Conservation (phyloP, 37 sponge, comb jelly and placozoan genomes). For the Amphimedon queenslandica region DNA sequence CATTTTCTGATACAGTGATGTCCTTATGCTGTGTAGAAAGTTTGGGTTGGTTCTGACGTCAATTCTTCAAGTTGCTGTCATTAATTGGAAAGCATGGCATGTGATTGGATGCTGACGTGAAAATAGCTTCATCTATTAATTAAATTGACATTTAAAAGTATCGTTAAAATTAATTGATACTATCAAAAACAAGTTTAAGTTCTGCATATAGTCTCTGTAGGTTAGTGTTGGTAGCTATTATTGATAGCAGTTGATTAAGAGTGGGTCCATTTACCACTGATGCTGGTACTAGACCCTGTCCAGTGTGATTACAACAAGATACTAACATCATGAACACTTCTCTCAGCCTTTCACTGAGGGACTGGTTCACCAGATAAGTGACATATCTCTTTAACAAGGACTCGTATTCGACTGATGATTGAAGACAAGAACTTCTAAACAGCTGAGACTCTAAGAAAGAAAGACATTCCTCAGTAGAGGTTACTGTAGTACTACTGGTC, state of each 20-base stretch:
- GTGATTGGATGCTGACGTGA: too few species aligned
- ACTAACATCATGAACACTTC: constrained; percentile 30
- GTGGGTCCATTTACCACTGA: constrained; percentile 30
- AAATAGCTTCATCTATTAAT: too few species aligned
- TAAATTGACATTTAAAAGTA: too few species aligned
- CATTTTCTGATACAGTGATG: too few species aligned
- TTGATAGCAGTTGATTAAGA: constrained; percentile 37
- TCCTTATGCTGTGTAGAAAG: too few species aligned
- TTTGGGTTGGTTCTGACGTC: too few species aligned
- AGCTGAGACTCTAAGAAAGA: constrained; percentile 61
- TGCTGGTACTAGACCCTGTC: constrained; percentile 1
- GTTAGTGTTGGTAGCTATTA: constrained; percentile 49
- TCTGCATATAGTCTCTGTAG: constrained; percentile 77
- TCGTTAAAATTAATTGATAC: not conserved
- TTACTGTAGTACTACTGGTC: not conserved
- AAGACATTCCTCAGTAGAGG: not conserved
- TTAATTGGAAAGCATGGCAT: too few species aligned
- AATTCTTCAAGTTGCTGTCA: too few species aligned
- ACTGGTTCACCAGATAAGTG: constrained; percentile 45
- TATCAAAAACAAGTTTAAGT: constrained; percentile 47
- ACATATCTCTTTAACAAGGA: constrained; percentile 73
- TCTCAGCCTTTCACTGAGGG: constrained; percentile 41
- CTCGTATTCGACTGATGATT: constrained; percentile 57
- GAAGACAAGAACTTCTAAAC: constrained; percentile 16
- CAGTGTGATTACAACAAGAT: not conserved